Percentiles rank a stretch among this genome's conserved stretches.
Conservation (phyloP, 2,888 invertebrate species). For the Lepidochitona cinerea region DNA sequence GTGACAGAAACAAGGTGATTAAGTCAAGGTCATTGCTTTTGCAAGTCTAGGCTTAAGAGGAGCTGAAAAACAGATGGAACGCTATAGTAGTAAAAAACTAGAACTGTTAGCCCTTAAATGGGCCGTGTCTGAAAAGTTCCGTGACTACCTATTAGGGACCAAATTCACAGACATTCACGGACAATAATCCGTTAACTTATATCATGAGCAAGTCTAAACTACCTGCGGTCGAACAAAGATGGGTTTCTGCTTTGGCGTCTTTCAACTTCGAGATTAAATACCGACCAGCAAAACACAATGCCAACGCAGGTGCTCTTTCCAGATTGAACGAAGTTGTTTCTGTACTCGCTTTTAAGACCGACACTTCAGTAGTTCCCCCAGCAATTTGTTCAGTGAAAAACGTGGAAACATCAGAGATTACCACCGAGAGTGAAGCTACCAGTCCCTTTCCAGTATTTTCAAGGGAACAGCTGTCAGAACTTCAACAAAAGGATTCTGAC, state of each 20-base stretch:
- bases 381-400: background rate
- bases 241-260: background rate
- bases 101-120: conserved; percentile 20
- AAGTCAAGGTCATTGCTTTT: conserved; percentile 13
- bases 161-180: conserved; percentile 2
- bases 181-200: conserved; percentile 4
- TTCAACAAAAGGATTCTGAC: background rate
- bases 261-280: background rate
- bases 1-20: background rate
- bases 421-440: background rate
- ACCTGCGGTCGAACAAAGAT: background rate
- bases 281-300: conserved; percentile 2
- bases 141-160: conserved; percentile 6
- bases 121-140: no score
- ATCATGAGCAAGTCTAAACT: background rate
- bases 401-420: background rate
- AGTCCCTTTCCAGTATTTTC: background rate
- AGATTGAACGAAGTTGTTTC: background rate
- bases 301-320: background rate
- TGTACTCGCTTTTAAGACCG: background rate
- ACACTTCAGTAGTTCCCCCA: background rate
- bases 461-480: background rate
- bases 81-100: conserved; percentile 21
- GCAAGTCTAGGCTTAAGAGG: conserved; percentile 9
- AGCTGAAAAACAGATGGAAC: conserved; percentile 5